Base-by-base conservation (phyloP, 2,113 vertebrate species). In the Hemiprocne comata region DNA sequence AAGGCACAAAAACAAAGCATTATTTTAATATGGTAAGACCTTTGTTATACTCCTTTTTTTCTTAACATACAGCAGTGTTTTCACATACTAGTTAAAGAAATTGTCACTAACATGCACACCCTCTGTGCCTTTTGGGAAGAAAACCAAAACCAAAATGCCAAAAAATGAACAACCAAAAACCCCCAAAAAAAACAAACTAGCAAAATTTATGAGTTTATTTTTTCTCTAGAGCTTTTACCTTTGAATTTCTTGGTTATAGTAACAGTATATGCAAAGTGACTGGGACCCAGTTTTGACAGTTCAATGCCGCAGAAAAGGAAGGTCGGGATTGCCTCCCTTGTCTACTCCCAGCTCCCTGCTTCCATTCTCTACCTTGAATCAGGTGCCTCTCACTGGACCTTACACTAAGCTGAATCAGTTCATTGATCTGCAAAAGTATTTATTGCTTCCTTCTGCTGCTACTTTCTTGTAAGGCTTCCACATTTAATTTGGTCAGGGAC, bases 1-100 rank as follows among this genome's bases (percentile, higher is more conserved):
- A 98, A 97, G 99, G 99, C 89, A 98, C 96, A 13, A 99, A 99
- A 96, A 98, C 98, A 51, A 98, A 99, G 95, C 99, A 99, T 96
- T 99, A 99, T 96, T 99, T 99, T 83, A 99, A 99, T 92, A 99
- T 99, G 99, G 99, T 99, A 91, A 98, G 98, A 57, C 31, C 6
- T 38, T 4, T 29, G 24, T 40, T 4, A 50, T 80, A 40, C 33
- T 31, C 13, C 0, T 0, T 10, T 75, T 67, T 14, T 44, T 57
- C n/a, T 29, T 29, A 33, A 6, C 12, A 21, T 13, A 2, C 10
- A n/a, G 11, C 26, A 53, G 12, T 19, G 26, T 58, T 15, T 66
- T 73, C 21, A 29, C 15, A 1, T 60, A 2, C 10, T 38, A 62
- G 14, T 61, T 55, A 48, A 33, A 58, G 29, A 17, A 71, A 19